A percentile compares a stretch with the other conserved stretches of the same genome.
Evolutionary conservation across 2,888 invertebrate species (phyloP).

Genomic region (Ptilodon capucinus): DNA sequence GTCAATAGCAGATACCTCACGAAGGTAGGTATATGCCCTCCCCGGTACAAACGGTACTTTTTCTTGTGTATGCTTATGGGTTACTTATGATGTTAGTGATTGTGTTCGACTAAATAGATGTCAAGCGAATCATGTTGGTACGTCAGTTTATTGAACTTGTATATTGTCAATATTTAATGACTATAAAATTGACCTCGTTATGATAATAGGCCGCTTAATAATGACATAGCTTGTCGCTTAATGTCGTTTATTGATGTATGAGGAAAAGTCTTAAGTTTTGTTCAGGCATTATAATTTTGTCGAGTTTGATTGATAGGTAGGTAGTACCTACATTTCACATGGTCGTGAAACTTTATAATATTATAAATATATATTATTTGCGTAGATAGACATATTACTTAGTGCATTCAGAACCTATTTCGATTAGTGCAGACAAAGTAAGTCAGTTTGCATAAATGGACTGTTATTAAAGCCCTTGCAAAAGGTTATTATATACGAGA

Average conservation of each 20-base stretch:
- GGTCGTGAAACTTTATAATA: too few relatives aligned
- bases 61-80: constrained; percentile 47
- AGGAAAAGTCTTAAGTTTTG: too few relatives aligned
- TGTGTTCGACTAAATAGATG: constrained; percentile 34
- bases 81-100: constrained; percentile 36
- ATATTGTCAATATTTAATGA: constrained; percentile 2
- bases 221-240: background rate
- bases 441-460: too few relatives aligned
- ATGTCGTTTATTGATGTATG: background rate
- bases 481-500: constrained; percentile 10
- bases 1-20: constrained; percentile 48
- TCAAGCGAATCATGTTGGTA: constrained; percentile 23
- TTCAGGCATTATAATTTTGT: too few relatives aligned
- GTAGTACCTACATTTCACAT: too few relatives aligned
- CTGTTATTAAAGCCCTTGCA: too few relatives aligned
- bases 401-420: too few relatives aligned
- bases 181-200: background rate
- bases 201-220: constrained; percentile 1
- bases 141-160: constrained; percentile 28
- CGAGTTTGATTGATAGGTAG: too few relatives aligned
- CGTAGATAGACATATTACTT: too few relatives aligned
- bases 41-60: constrained; percentile 53
- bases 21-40: constrained; percentile 50
- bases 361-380: too few relatives aligned
- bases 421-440: too few relatives aligned